Percentiles rank a stretch among this genome's conserved stretches.
Evolutionary conservation across 2,888 invertebrate species (phyloP).

Genomic region (Cosmorhoe ocellata): DNA sequence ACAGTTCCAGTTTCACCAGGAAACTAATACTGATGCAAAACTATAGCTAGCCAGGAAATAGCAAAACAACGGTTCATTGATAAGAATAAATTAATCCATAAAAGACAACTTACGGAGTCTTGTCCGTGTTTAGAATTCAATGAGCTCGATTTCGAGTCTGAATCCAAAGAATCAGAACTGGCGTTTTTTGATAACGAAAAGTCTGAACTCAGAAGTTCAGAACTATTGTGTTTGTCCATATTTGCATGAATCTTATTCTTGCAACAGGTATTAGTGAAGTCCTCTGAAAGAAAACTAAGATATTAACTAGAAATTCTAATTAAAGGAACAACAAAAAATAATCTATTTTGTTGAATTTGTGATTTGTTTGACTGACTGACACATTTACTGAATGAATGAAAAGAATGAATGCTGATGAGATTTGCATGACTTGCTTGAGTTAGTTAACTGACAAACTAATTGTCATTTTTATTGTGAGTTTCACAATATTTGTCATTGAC

Average conservation of each 20-base stretch:
- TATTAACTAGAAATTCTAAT: too few species aligned
- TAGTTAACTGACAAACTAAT: too few species aligned
- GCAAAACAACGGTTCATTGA: constrained; percentile 44
- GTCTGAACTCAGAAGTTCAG: constrained; percentile 85
- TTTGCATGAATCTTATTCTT: constrained; percentile 12
- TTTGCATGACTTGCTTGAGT: too few species aligned
- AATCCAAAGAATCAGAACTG: constrained; percentile 90
- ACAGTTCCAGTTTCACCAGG: constrained; percentile 1
- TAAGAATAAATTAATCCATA: constrained; percentile 43
- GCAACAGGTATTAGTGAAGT: neutral
- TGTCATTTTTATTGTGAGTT: too few species aligned
- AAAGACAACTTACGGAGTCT: constrained; percentile 87
- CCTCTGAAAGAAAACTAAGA: too few species aligned
- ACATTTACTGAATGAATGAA: too few species aligned
- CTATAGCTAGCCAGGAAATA: constrained; percentile 58
- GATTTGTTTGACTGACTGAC: too few species aligned
- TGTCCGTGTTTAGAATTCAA: constrained; percentile 92
- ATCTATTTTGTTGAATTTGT: too few species aligned
- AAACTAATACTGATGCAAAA: constrained; percentile 12
- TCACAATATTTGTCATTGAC: too few species aligned
- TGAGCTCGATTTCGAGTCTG: constrained; percentile 93
- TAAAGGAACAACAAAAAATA: too few species aligned
- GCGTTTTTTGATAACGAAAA: constrained; percentile 87
- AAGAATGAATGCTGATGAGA: too few species aligned
- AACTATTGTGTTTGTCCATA: constrained; percentile 86